phyloP scores from a whole-genome alignment of 2,113 vertebrate species.

The Natator depressus region DNA sequence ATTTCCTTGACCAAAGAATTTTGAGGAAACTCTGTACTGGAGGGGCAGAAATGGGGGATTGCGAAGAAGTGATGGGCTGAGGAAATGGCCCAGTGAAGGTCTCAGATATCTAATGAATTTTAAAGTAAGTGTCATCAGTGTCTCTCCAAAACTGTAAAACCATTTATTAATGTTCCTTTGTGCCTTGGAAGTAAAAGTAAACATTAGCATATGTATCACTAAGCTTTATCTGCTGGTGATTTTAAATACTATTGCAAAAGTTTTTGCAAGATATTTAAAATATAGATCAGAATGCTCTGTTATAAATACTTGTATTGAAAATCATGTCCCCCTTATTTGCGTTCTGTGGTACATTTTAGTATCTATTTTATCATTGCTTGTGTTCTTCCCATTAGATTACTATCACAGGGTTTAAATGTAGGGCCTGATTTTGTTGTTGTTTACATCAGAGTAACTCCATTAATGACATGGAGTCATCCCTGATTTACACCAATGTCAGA shows the following conservation, averaged over 20 bases:
- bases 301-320: neutral
- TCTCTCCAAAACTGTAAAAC: neutral
- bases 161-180: neutral
- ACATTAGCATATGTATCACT: neutral
- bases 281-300: neutral
- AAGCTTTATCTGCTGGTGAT: neutral
- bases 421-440: neutral
- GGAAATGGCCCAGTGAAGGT: neutral
- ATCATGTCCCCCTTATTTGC: neutral
- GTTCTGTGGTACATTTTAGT: neutral
- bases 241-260: neutral
- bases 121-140: neutral
- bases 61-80: neutral
- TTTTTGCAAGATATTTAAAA: fast-evolving
- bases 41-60: neutral
- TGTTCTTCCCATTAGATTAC: neutral
- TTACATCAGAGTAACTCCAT: neutral
- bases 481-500: neutral
- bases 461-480: neutral
- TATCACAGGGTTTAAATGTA: neutral
- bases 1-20: neutral
- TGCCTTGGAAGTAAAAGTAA: neutral
- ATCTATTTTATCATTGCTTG: neutral
- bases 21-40: neutral
- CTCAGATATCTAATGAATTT: neutral